Percentiles rank a stretch among this genome's conserved stretches.
These are phyloP conservation scores for Myioborus miniatus DNA, from an alignment of 2,797 vertebrate species.

Conservation along the genomic window DNA sequence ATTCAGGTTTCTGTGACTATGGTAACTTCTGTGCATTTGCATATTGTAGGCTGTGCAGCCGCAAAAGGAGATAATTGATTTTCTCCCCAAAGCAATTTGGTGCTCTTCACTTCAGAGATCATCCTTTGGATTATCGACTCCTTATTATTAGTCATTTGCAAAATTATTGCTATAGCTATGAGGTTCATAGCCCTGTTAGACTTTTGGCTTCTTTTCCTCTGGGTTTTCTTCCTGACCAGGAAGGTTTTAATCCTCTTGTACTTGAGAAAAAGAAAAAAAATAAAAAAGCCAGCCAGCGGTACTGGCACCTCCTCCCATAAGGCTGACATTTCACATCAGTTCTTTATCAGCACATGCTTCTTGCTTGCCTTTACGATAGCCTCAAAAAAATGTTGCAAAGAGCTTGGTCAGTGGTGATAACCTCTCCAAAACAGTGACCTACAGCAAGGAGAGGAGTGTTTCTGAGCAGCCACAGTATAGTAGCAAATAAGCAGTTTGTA, in stretches of 20 bases:
- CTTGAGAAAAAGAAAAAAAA: background rate
- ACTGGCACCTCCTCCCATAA: background rate
- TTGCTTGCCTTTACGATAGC: background rate
- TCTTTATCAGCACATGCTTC: constrained; percentile 52
- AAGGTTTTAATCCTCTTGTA: constrained; percentile 42
- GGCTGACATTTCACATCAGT: constrained; percentile 52
- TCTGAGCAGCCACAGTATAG: background rate
- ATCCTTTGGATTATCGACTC: constrained; percentile 69
- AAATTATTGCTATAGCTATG: constrained; percentile 60
- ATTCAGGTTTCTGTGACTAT: constrained; percentile 42
- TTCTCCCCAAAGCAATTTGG: constrained; percentile 66
- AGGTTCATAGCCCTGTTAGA: constrained; percentile 47
- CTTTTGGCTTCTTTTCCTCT: constrained; percentile 43
- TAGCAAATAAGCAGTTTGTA: background rate
- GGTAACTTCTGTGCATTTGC: constrained; percentile 57
- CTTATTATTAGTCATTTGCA: constrained; percentile 65
- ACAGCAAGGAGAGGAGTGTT: constrained; percentile 8
- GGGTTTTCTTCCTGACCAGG: constrained; percentile 40
- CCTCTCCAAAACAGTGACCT: constrained; percentile 36
- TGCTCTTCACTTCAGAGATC: constrained; percentile 70
- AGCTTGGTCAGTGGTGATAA: constrained; percentile 30
- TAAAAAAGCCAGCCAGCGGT: background rate
- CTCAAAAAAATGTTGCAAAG: constrained; percentile 35
- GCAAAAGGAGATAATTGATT: constrained; percentile 68
- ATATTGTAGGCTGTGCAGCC: constrained; percentile 44